These are phyloP conservation scores for Microcebus lehilahytsara DNA, from an alignment of 2,113 vertebrate species.

Conservation along the genomic window DNA sequence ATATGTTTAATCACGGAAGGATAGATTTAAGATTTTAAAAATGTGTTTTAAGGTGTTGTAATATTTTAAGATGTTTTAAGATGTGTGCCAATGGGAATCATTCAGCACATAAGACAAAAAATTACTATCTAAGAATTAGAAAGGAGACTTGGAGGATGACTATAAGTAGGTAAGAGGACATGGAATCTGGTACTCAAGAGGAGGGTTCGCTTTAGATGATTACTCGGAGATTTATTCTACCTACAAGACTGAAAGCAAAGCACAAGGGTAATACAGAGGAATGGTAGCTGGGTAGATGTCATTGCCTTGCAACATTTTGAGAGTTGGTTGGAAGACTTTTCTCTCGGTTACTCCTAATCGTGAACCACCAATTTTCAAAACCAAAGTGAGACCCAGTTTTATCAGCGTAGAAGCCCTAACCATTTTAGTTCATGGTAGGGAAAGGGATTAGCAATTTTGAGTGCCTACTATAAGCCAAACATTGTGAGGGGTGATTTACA, in stretches of 20 bases:
- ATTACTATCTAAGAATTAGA: background rate
- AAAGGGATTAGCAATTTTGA: background rate
- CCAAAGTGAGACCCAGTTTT: background rate
- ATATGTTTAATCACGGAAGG: background rate
- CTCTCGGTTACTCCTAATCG: background rate
- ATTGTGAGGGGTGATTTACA: background rate
- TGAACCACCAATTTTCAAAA: background rate
- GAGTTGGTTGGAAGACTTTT: background rate
- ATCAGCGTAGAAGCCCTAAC: background rate
- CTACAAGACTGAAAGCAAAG: background rate
- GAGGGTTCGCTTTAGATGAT: background rate
- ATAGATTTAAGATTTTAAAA: background rate
- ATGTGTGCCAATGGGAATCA: background rate
- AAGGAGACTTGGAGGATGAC: background rate
- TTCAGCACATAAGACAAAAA: background rate
- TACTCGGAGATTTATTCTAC: background rate
- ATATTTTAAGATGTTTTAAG: background rate
- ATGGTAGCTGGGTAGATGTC: background rate
- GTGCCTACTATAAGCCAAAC: background rate
- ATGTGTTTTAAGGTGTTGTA: background rate
- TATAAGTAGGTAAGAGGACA: background rate
- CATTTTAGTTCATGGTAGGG: background rate
- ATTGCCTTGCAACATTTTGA: background rate
- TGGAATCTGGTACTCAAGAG: background rate
- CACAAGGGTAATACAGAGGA: accelerated